Evolutionary conservation across 2,113 vertebrate species (phyloP), one percentile per base, ranked within the genome.

Genomic region (Vombatus ursinus): DNA sequence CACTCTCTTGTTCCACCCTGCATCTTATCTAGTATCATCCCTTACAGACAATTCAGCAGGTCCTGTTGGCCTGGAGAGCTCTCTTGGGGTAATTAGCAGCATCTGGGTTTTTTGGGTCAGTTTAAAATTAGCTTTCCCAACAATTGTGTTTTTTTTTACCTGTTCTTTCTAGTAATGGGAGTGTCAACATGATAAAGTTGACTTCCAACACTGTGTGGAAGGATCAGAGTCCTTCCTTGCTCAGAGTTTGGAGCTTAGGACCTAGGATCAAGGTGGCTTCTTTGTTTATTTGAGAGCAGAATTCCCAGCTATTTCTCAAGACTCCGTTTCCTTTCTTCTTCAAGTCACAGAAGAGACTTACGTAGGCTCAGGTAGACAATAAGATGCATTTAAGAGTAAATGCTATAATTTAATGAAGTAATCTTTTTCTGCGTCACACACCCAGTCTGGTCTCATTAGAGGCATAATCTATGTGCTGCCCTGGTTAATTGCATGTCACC

Each of bases 401-500:
- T 96, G 94, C 91, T 49, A 54, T 93, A 68, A 93, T 91, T 97
- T 96, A 97, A 96, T 52, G 92, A 52, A 51, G 28, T 94, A 44
- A 90, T 92, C 93, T 94, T 93, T 96, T 97, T 97, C 95, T 96
- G 96, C 97, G 97, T 94, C 92, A 91, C 93, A 95, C 89, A 96
- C 91, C 94, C 50, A 95, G 90, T 93, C 90, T 95, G 95, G 68
- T 94, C 96, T 93, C 96, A 68, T 96, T 96, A 95, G 96, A 94
- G n/a, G 9, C 68, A 84, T 97, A 93, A 95, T 52, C 95, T 84
- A 4, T 92, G 91, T 97, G 93, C 95, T 97, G 19, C 96, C 96
- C 92, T 91, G 52, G 94, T 97, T 98, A 97, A 97, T 98, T 98
- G 93, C 91, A 49, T 97, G 93, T 96, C 96, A 90, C 93, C 93